A percentile compares a stretch with the other conserved stretches of the same genome.
Conservation (phyloP, 2,888 invertebrate species). For the Ochropleura leucogaster region DNA sequence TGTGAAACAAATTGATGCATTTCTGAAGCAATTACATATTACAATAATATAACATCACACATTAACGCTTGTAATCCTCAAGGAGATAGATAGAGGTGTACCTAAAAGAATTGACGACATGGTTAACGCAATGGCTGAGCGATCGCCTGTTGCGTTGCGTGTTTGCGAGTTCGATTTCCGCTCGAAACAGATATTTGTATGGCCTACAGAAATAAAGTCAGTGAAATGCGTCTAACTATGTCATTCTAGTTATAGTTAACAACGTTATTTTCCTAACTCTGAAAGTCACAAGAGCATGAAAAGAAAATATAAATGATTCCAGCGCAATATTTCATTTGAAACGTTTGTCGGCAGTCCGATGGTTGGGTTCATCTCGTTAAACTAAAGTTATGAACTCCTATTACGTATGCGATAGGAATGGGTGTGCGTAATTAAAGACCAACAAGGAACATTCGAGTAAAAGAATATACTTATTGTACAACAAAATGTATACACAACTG, state of each 20-base stretch:
- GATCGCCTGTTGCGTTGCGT: no score
- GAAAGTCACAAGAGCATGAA: slow-evolving; percentile 21
- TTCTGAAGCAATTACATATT: no score
- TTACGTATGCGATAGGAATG: slow-evolving; percentile 26
- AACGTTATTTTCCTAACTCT: slow-evolving; percentile 17
- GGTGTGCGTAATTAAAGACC: slow-evolving; percentile 18
- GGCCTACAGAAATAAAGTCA: neutral
- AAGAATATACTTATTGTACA: no score
- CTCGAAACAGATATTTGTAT: no score
- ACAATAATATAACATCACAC: no score
- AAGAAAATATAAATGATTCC: slow-evolving; percentile 35
- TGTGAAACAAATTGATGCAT: neutral
- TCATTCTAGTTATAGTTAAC: slow-evolving; percentile 13
- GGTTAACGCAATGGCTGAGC: no score
- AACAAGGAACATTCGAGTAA: neutral
- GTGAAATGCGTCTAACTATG: neutral
- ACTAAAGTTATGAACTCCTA: slow-evolving; percentile 16
- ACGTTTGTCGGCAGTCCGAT: slow-evolving; percentile 37
- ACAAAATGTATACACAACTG: no score
- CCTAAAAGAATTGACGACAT: no score
- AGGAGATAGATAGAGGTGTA: no score
- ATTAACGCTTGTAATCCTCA: no score
- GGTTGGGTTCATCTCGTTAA: slow-evolving; percentile 40
- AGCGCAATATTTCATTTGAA: slow-evolving; percentile 50
- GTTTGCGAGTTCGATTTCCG: no score